phyloP scores from a whole-genome alignment of 2,888 invertebrate species.

The Molorchus minor region DNA sequence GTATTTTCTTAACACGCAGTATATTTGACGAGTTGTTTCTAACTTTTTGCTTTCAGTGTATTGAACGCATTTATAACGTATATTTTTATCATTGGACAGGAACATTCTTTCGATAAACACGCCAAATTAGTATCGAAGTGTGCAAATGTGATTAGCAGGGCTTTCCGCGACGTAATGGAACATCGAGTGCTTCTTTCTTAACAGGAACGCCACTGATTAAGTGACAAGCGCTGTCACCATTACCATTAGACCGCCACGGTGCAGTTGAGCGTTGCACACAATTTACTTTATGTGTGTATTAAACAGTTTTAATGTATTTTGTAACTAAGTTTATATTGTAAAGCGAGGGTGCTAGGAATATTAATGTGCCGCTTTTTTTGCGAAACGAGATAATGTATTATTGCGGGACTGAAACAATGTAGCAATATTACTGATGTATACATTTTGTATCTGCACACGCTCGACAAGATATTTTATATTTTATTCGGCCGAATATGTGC shows the following conservation, averaged over 20 bases:
- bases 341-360: constrained; percentile 57
- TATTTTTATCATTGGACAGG: background rate
- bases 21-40: too few species aligned
- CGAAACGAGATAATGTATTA: constrained; percentile 50
- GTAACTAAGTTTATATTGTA: constrained; percentile 59
- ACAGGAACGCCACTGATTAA: constrained; percentile 32
- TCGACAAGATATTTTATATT: constrained; percentile 42
- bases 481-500: constrained; percentile 10
- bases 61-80: too few species aligned
- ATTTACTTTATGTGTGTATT: constrained; percentile 59
- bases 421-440: constrained; percentile 39
- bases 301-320: constrained; percentile 60
- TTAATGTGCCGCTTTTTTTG: constrained; percentile 54
- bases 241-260: constrained; percentile 49
- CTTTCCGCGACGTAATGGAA: constrained; percentile 12
- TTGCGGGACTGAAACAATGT: constrained; percentile 53
- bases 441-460: constrained; percentile 5
- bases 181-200: constrained; percentile 18
- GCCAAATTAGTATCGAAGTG: background rate
- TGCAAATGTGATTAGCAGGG: background rate
- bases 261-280: constrained; percentile 53
- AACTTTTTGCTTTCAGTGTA: too few species aligned
- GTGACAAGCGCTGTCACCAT: constrained; percentile 44
- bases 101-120: background rate
- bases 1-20: too few species aligned